phyloP scores from a whole-genome alignment of 1,140 invertebrate species.

The Drosophila teissieri region DNA sequence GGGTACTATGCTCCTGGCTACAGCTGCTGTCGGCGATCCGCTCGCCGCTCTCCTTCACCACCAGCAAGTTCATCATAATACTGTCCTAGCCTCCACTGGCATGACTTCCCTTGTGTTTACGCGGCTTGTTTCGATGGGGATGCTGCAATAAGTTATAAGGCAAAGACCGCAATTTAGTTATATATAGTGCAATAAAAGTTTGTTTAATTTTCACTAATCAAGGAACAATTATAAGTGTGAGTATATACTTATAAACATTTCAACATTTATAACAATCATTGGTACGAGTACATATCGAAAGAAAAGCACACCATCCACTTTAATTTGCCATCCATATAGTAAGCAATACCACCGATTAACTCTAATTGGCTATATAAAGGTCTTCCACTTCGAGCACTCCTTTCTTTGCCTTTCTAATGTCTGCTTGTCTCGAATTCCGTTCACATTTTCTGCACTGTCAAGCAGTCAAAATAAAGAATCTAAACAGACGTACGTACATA shows the following conservation, averaged over 20 bases:
- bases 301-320: too few relatives aligned
- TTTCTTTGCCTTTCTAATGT: neutral
- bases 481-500: conserved; percentile 28
- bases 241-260: too few relatives aligned
- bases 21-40: conserved; percentile 45
- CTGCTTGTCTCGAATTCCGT: neutral
- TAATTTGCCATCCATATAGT: too few relatives aligned
- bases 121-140: neutral
- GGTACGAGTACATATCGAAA: too few relatives aligned
- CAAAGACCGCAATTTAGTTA: too few relatives aligned
- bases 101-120: conserved; percentile 31
- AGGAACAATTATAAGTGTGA: too few relatives aligned
- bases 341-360: neutral
- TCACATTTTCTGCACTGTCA: neutral
- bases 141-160: conserved; percentile 1
- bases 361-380: neutral
- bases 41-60: conserved; percentile 51
- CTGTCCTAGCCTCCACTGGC: conserved; percentile 42
- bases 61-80: conserved; percentile 65
- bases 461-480: conserved; percentile 48
- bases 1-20: conserved; percentile 18
- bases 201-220: too few relatives aligned
- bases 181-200: too few relatives aligned
- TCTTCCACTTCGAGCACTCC: neutral
- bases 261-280: too few relatives aligned